Base-by-base conservation (phyloP, 2,113 vertebrate genomes). In the Deroptyus accipitrinus region DNA sequence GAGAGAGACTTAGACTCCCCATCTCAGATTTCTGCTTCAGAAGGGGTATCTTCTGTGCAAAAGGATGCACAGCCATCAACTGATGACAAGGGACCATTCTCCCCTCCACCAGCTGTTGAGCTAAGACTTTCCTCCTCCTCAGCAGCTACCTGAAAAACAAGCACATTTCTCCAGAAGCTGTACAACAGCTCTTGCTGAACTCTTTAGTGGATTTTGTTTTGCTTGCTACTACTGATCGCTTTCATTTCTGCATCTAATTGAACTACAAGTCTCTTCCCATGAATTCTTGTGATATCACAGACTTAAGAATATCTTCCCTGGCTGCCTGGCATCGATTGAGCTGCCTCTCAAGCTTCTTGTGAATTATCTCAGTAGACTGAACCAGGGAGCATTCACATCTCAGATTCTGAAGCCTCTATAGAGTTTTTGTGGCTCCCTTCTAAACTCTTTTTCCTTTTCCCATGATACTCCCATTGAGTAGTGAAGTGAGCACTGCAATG, bases 191-290 rank as follows among this genome's bases (percentile, higher is more conserved):
- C 9, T 22, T 63, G 31, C 39, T 73, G 33, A 63, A 64, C 17
- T 76, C 15, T 4, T 13, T 48, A 4, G 23, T 31, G 25, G 48
- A 88, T 39, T 92, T 72, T 83, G 57, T n/a, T 73, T 76, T 68
- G 48, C 23, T 27, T 61, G 0, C 18, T 83, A 57, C 22, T 35
- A 27, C 14, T 41, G 11, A 69, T 10, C 0, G 0, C 14, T 86
- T 80, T 44, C 70, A 20, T 57, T 91, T 67, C 64, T 81, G 11
- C 44, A 74, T 24, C 41, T 54, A 52, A 39, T 0, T 66, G 67
- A 52, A 31, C 20, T 44, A 7, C 2, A 73, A 22, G 10, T 33
- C 33, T 66, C 23, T 62, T 81, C 41, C 35, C 37, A 54, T 7
- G 5, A 70, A 90, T 49, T n/a, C 39, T 24, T 48, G 42, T 12